Evolutionary conservation across 2,888 invertebrate genomes (phyloP), one percentile per base, ranked within the genome.

Genomic region (Ornithoptera alexandrae): DNA sequence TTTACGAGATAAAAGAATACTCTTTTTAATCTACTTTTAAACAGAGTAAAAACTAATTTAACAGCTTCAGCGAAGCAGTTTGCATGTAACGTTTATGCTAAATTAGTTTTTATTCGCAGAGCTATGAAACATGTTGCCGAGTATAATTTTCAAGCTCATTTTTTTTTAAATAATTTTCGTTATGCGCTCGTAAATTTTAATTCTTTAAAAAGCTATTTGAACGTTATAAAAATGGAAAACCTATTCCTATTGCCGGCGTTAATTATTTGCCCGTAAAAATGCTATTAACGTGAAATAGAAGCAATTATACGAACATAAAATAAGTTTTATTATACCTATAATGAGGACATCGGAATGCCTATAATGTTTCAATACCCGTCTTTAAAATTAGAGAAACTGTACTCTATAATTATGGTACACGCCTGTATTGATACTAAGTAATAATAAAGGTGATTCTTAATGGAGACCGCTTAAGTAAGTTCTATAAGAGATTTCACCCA

Each of bases 241-340:
- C 7, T 39, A 57, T 57, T 57, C 42, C 56, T 8, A 15, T 24
- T 18, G 39, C 39, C 39, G 39, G 39, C 39, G 66, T 66, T 66
- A 66, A 66, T 66, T 66, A 66, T 22, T 22, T 60, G 17, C 30
- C 46, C 66, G 30, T 66, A 60, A 66, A 66, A 60, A 66, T 30
- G 66, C 66, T 60, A 66, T 66, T 66, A 60, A 60, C 36, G 24
- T 66, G 30, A 30, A 66, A 66, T 66, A 59, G 66, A 60, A 46
- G 66, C 59, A 15, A 60, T 66, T 60, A 60, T 59, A n/a, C 60
- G 66, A 46, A 66, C 24, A 30, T 59, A 46, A 65, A 46, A 59
- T 58, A 42, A 24, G 12, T 46, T 60, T 50, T 66, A 60, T 66
- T 60, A 24, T 50, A 20, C 59, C 24, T 50, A 60, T 59, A 66